Evolutionary conservation across 1,140 invertebrate genomes (phyloP).

Genomic region (Pissodes strobi): DNA sequence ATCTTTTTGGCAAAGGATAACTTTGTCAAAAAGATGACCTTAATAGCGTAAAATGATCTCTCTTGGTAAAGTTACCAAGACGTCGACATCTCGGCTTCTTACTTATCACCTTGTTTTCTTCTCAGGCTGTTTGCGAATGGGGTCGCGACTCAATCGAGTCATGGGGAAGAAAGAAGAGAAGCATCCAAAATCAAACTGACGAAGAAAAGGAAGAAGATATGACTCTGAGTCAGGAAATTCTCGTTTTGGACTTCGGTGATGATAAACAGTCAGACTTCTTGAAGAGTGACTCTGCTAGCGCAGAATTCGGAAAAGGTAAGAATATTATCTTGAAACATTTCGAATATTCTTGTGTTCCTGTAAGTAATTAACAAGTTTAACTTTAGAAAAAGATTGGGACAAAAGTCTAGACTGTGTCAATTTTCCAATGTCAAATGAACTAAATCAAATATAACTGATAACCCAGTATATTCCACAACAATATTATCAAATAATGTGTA

Average conservation of each 20-base stretch:
- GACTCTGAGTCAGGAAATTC: conserved; percentile 91
- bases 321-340: background rate
- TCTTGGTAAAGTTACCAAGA: background rate
- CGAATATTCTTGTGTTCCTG: too few relatives aligned
- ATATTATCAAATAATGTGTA: too few relatives aligned
- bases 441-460: too few relatives aligned
- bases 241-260: conserved; percentile 89
- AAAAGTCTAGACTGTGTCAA: too few relatives aligned
- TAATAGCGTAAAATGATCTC: too few relatives aligned
- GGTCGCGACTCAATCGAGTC: conserved; percentile 86
- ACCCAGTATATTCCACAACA: too few relatives aligned
- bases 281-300: conserved; percentile 71
- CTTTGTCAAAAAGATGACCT: too few relatives aligned
- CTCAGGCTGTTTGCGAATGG: conserved; percentile 83
- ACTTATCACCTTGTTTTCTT: conserved; percentile 9
- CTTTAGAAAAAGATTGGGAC: too few relatives aligned
- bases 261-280: conserved; percentile 82
- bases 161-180: conserved; percentile 86
- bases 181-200: conserved; percentile 61
- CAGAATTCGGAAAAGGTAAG: conserved; percentile 75
- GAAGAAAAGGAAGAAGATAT: conserved; percentile 80
- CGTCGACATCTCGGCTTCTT: background rate
- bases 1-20: background rate
- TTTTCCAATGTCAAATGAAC: too few relatives aligned
- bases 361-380: too few relatives aligned